phyloP scores from a whole-genome alignment of 2,797 vertebrate species.

The Trematomus bernacchii region DNA sequence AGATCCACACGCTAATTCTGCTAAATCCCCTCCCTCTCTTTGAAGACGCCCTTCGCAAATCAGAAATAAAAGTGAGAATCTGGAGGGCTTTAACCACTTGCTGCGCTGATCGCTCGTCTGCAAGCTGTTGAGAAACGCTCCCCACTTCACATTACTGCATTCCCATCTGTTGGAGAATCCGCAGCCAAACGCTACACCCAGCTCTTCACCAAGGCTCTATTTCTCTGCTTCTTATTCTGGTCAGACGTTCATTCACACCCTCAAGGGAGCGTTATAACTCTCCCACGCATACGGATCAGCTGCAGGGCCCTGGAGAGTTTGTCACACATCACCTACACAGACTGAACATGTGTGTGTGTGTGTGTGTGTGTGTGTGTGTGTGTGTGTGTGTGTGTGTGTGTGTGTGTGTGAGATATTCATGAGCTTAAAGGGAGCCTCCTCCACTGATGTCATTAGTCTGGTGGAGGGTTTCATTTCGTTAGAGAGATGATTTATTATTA shows the following conservation, averaged over 20 bases:
- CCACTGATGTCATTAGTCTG: constrained; percentile 27
- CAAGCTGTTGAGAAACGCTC: constrained; percentile 65
- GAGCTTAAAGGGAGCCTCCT: constrained; percentile 27
- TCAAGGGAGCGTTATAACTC: constrained; percentile 40
- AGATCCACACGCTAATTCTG: constrained; percentile 45
- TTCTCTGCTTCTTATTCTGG: neutral
- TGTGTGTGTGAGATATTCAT: too few species aligned
- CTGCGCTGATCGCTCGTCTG: constrained; percentile 58
- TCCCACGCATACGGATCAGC: constrained; percentile 43
- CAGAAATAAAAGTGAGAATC: constrained; percentile 69
- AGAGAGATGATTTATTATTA: neutral
- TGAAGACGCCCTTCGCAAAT: constrained; percentile 46
- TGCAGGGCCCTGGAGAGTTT: constrained; percentile 40
- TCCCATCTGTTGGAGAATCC: constrained; percentile 69
- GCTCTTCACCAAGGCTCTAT: constrained; percentile 4
- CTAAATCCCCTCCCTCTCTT: constrained; percentile 41
- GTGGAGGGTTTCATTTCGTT: constrained; percentile 15
- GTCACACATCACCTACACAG: constrained; percentile 44
- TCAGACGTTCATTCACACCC: constrained; percentile 61
- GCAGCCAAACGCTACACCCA: constrained; percentile 71
- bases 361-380: constrained; percentile 3
- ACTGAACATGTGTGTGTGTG: constrained; percentile 12
- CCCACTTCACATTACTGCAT: constrained; percentile 56
- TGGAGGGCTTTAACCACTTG: constrained; percentile 69
- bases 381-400: constrained; percentile 25